Conservation (phyloP, 2,797 vertebrate genomes). For the Lagorchestes hirsutus region DNA sequence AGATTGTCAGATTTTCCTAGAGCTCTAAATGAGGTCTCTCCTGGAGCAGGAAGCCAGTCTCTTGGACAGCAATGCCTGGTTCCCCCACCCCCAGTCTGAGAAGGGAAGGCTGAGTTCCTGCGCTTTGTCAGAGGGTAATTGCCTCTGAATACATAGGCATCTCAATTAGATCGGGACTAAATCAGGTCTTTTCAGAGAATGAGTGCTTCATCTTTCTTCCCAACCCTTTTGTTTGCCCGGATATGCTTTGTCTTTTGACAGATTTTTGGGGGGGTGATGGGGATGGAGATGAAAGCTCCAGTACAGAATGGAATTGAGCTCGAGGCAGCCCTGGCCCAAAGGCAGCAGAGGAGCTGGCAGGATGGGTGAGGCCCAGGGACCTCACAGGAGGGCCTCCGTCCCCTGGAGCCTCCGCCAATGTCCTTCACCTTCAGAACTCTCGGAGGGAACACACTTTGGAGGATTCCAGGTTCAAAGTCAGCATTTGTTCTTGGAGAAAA, state of each 20-base stretch:
- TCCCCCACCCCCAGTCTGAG: constrained; percentile 38
- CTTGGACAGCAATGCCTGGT: constrained; percentile 34
- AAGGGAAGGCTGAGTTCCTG: constrained; percentile 49
- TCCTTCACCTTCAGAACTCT: background rate
- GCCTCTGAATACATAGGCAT: constrained; percentile 79
- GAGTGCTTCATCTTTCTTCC: constrained; percentile 80
- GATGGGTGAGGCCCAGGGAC: background rate
- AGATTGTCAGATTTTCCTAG: background rate
- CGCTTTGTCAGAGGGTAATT: constrained; percentile 78
- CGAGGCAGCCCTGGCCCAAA: constrained; percentile 65
- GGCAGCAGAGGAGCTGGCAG: constrained; percentile 33
- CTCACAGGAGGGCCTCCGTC: background rate
- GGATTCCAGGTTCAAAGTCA: background rate
- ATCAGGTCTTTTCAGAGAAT: constrained; percentile 78
- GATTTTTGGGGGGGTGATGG: constrained; percentile 78
- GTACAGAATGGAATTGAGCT: constrained; percentile 77
- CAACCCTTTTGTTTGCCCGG: constrained; percentile 81
- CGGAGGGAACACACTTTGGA: background rate
- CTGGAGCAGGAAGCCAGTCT: background rate
- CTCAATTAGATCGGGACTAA: constrained; percentile 77
- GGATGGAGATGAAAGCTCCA: constrained; percentile 80
- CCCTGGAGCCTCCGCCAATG: background rate
- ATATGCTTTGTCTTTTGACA: constrained; percentile 80
- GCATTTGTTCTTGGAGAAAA: background rate
- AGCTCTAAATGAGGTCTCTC: background rate